Conservation (phyloP, 2,888 invertebrate genomes). For the Yponomeuta plumbellus region DNA sequence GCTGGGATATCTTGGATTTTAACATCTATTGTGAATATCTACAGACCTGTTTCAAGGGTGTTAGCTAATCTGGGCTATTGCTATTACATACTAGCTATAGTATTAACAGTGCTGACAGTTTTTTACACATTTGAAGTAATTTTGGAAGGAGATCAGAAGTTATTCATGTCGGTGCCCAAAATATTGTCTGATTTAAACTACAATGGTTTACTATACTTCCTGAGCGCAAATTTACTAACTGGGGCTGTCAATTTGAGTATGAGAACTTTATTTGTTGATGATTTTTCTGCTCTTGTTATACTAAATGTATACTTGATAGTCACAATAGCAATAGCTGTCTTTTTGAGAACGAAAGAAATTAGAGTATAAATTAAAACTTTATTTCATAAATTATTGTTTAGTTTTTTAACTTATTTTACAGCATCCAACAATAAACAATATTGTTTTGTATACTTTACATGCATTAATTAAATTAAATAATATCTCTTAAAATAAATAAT, state of each 20-base stretch:
- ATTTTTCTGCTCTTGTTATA: conserved; percentile 63
- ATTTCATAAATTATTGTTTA: background rate
- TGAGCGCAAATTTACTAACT: conserved; percentile 89
- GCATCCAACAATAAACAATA: too few relatives aligned
- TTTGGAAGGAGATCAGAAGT: conserved; percentile 38
- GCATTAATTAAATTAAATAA: background rate
- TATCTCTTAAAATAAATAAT: background rate
- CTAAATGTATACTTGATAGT: conserved; percentile 76
- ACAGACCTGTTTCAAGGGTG: conserved; percentile 83
- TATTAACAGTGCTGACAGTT: conserved; percentile 72
- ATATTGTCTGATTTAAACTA: conserved; percentile 84
- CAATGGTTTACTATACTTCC: conserved; percentile 90
- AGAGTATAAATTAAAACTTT: conserved; percentile 48
- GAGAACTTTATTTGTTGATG: conserved; percentile 74
- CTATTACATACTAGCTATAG: conserved; percentile 82
- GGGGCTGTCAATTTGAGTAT: conserved; percentile 87
- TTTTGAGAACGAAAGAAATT: conserved; percentile 51
- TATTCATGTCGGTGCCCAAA: conserved; percentile 56
- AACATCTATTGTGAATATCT: conserved; percentile 61
- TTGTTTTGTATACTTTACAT: conserved; percentile 4
- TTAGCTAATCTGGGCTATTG: conserved; percentile 90
- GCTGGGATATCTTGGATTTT: conserved; percentile 54
- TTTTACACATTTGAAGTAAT: conserved; percentile 76
- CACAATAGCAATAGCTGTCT: conserved; percentile 38
- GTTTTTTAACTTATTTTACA: background rate